These are phyloP conservation scores for Chalcis sispes DNA, from an alignment of 2,888 invertebrate species.

Conservation along the genomic window DNA sequence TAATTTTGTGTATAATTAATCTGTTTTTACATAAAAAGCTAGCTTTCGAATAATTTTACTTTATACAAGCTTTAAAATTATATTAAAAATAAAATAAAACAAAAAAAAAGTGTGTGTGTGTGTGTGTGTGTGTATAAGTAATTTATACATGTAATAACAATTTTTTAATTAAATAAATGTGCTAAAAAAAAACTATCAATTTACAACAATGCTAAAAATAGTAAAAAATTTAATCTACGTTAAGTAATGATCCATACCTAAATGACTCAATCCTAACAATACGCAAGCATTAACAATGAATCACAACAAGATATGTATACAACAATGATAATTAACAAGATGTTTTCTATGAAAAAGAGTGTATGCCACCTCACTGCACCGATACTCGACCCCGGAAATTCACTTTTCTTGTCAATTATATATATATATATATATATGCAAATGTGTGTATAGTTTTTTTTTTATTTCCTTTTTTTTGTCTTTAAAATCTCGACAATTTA, in stretches of 20 bases:
- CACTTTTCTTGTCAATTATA: background rate
- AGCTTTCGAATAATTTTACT: background rate
- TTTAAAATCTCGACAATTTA: background rate
- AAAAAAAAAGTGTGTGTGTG: constrained; percentile 50
- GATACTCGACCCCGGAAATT: constrained; percentile 19
- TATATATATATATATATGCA: constrained; percentile 2
- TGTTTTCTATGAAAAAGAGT: constrained; percentile 66
- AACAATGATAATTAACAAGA: constrained; percentile 73
- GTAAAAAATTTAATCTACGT: constrained; percentile 73
- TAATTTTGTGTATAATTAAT: background rate
- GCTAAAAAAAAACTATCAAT: constrained; percentile 73
- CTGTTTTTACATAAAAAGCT: constrained; percentile 14
- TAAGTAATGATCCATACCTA: constrained; percentile 76
- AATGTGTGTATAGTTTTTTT: background rate
- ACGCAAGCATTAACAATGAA: constrained; percentile 77
- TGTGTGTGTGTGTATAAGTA: no score
- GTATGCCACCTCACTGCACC: constrained; percentile 66
- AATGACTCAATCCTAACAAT: constrained; percentile 77
- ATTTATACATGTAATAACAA: constrained; percentile 39
- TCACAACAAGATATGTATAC: constrained; percentile 76
- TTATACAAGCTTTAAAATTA: constrained; percentile 33
- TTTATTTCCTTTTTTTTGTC: no score
- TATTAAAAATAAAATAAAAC: constrained; percentile 17
- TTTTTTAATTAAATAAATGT: constrained; percentile 64
- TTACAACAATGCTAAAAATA: constrained; percentile 71